Percentiles rank a stretch among this genome's conserved stretches.
phyloP scores from a whole-genome alignment of 2,113 vertebrate genomes.

The Cololabis saira region DNA sequence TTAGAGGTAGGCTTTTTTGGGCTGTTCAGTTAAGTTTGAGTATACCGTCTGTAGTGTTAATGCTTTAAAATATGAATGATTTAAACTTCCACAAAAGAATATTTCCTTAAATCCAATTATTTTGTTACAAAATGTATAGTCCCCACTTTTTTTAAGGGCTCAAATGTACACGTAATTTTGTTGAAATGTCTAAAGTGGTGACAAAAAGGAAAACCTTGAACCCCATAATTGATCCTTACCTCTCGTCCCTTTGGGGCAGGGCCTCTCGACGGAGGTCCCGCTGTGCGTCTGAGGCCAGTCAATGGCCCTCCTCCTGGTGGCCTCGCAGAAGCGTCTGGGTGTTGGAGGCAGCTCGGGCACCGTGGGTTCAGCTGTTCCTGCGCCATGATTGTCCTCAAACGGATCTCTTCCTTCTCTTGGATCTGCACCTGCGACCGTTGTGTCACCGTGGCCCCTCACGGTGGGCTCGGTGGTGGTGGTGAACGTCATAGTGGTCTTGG shows the following conservation, averaged over 20 bases:
- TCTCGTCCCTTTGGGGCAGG: slow-evolving; percentile 96
- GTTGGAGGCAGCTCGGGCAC: slow-evolving; percentile 88
- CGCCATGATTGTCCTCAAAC: slow-evolving; percentile 81
- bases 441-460: slow-evolving; percentile 82
- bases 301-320: slow-evolving; percentile 87
- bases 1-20: too few species aligned
- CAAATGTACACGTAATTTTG: too few species aligned
- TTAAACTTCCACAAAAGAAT: too few species aligned
- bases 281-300: slow-evolving; percentile 96
- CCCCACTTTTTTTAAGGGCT: too few species aligned
- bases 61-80: too few species aligned
- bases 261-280: slow-evolving; percentile 92
- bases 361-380: slow-evolving; percentile 85
- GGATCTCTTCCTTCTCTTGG: slow-evolving; percentile 88
- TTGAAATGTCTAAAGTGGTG: too few species aligned
- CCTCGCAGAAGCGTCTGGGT: slow-evolving; percentile 93
- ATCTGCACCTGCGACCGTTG: slow-evolving; percentile 80
- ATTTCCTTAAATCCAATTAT: too few species aligned
- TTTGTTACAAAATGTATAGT: too few species aligned
- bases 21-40: too few species aligned
- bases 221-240: slow-evolving; percentile 76
- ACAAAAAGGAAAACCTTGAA: not conserved
- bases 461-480: slow-evolving; percentile 84
- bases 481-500: slow-evolving; percentile 82
- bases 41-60: too few species aligned